A percentile compares a stretch with the other conserved stretches of the same genome.
Evolutionary conservation across 1,140 invertebrate genomes (phyloP).

Genomic region (Meloidogyne floridensis): DNA sequence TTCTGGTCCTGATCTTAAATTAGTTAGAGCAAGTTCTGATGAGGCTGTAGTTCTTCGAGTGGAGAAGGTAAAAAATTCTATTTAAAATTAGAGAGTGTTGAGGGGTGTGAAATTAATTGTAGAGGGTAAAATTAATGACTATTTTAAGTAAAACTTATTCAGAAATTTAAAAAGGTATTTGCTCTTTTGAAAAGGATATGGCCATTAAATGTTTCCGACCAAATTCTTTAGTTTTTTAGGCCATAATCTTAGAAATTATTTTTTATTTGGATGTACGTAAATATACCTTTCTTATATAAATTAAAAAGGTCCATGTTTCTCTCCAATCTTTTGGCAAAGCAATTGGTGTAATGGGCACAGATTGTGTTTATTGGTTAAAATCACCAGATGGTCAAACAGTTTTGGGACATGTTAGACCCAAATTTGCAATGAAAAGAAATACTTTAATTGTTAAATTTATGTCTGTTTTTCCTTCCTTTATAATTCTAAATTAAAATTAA

Average conservation of each 20-base stretch:
- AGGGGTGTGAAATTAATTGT: no score
- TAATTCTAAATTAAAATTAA: neutral
- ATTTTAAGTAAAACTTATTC: no score
- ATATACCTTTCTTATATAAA: no score
- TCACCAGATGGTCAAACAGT: conserved; percentile 42
- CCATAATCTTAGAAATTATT: no score
- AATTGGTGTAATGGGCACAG: conserved; percentile 43
- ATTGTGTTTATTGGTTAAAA: conserved; percentile 56
- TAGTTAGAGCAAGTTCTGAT: conserved; percentile 30
- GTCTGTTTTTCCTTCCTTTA: conserved; percentile 26
- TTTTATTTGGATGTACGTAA: no score
- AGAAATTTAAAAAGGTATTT: no score
- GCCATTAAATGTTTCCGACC: no score
- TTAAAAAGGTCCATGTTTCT: conserved; percentile 37
- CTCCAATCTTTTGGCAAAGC: conserved; percentile 51
- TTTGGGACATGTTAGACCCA: conserved; percentile 51
- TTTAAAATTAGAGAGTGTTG: neutral
- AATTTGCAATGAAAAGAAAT: conserved; percentile 49
- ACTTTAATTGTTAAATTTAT: conserved; percentile 52
- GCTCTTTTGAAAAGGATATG: no score
- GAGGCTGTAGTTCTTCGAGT: conserved; percentile 20
- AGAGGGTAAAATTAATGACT: no score
- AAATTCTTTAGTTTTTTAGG: no score
- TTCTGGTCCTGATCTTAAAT: conserved; percentile 8
- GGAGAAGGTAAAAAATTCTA: conserved; percentile 13